Percentiles rank a stretch among this genome's conserved stretches.
phyloP scores from a whole-genome alignment of 1,140 invertebrate genomes.

The Radopholus similis region DNA sequence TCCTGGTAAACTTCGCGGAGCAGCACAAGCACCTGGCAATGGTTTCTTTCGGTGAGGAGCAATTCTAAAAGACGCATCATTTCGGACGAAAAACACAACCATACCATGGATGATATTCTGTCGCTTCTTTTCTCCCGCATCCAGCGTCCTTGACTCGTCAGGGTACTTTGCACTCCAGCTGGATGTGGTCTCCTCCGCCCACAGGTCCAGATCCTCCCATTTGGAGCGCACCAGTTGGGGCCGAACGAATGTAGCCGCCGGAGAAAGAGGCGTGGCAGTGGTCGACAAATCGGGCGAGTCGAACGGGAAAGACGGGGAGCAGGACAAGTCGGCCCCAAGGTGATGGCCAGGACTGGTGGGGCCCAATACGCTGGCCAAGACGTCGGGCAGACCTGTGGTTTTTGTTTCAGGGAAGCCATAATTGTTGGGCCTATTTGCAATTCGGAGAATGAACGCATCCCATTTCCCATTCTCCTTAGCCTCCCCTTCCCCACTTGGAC shows the following conservation, averaged over 20 bases:
- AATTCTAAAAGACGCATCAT: conserved; percentile 34
- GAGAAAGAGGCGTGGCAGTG: background rate
- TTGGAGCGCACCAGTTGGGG: conserved; percentile 13
- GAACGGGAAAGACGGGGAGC: background rate
- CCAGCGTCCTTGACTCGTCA: background rate
- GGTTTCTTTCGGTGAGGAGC: conserved; percentile 44
- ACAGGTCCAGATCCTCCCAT: conserved; percentile 43
- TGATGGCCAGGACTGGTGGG: too few relatives aligned
- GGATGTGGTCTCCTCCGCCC: conserved; percentile 33
- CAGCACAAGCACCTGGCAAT: conserved; percentile 43
- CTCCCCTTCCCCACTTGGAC: too few relatives aligned
- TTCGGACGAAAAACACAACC: background rate
- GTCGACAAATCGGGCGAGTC: background rate
- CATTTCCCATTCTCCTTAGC: too few relatives aligned
- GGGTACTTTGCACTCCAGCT: conserved; percentile 38
- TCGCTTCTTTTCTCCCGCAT: background rate
- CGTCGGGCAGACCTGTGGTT: background rate
- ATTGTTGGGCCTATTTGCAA: too few relatives aligned
- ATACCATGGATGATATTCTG: background rate
- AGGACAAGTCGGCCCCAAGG: too few relatives aligned
- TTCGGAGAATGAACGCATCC: too few relatives aligned
- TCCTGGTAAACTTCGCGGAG: conserved; percentile 50
- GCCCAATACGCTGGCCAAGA: too few relatives aligned
- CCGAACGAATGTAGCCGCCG: background rate
- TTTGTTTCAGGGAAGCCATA: too few relatives aligned